phyloP scores from a whole-genome alignment of 1,140 invertebrate genomes.

The Drosophila sp. region DNA sequence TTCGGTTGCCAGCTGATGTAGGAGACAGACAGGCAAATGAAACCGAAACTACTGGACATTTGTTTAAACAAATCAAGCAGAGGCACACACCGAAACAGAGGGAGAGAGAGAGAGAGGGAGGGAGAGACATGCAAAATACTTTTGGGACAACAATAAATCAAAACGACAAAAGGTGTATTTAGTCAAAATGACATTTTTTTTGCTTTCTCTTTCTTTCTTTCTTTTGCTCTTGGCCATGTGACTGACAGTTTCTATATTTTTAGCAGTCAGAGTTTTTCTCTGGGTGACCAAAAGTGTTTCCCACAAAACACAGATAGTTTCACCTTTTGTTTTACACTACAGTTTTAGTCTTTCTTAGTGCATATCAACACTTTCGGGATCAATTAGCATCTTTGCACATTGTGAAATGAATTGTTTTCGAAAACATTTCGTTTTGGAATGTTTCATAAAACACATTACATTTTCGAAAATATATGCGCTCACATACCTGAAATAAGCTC shows the following conservation, averaged over 20 bases:
- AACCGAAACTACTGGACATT: conserved; percentile 49
- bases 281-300: background rate
- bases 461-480: no score
- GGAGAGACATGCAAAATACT: conserved; percentile 46
- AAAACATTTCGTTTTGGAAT: no score
- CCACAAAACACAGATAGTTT: background rate
- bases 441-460: no score
- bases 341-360: background rate
- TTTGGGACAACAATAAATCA: conserved; percentile 63
- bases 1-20: conserved; percentile 61
- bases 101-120: background rate
- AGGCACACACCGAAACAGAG: conserved; percentile 21
- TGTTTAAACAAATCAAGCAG: conserved; percentile 73
- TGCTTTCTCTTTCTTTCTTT: background rate
- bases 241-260: conserved; percentile 2
- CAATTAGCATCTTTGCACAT: no score
- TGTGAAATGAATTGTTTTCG: no score
- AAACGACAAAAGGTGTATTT: conserved; percentile 67
- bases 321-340: background rate
- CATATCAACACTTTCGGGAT: no score
- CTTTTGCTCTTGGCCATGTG: conserved; percentile 18
- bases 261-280: background rate
- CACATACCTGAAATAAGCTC: no score
- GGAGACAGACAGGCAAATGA: conserved; percentile 46
- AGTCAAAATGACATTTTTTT: conserved; percentile 63